Conservation (phyloP, 2,888 invertebrate genomes). For the Neelides folsomi region DNA sequence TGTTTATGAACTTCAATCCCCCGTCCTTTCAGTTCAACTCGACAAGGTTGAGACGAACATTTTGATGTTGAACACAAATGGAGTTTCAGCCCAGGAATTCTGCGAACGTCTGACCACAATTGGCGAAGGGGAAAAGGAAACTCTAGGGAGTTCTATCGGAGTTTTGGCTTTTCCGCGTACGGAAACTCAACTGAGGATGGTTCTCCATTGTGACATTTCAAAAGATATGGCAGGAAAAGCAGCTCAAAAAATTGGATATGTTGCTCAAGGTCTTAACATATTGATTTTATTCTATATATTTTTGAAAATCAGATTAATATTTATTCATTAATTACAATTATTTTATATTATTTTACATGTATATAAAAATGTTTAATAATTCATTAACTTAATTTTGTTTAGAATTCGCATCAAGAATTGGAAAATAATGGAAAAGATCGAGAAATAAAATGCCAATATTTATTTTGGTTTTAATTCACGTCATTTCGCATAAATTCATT, state of each 20-base stretch:
- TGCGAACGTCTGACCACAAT: constrained; percentile 44
- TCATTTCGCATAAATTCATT: too few relatives aligned
- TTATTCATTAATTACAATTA: too few relatives aligned
- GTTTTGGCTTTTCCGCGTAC: constrained; percentile 43
- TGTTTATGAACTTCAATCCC: constrained; percentile 43
- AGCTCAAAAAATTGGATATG: constrained; percentile 55
- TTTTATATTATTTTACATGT: too few relatives aligned
- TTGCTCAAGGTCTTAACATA: constrained; percentile 35
- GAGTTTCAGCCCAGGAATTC: constrained; percentile 43
- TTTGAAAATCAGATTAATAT: too few relatives aligned
- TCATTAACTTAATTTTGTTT: too few relatives aligned
- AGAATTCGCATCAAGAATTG: too few relatives aligned
- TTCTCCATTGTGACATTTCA: constrained; percentile 56
- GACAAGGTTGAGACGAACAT: constrained; percentile 59
- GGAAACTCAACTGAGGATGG: constrained; percentile 50
- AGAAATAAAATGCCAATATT: too few relatives aligned
- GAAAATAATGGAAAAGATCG: too few relatives aligned
- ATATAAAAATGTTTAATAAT: too few relatives aligned
- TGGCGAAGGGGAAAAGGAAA: constrained; percentile 36
- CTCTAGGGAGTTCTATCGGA: constrained; percentile 10
- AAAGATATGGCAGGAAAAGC: constrained; percentile 53
- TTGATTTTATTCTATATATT: too few relatives aligned
- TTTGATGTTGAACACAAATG: constrained; percentile 49
- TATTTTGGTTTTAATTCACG: too few relatives aligned
- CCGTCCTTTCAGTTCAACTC: constrained; percentile 50